A percentile compares a stretch with the other conserved stretches of the same genome.
Evolutionary conservation across 1,140 invertebrate species (phyloP).

Genomic region (Bombus sibiricus): DNA sequence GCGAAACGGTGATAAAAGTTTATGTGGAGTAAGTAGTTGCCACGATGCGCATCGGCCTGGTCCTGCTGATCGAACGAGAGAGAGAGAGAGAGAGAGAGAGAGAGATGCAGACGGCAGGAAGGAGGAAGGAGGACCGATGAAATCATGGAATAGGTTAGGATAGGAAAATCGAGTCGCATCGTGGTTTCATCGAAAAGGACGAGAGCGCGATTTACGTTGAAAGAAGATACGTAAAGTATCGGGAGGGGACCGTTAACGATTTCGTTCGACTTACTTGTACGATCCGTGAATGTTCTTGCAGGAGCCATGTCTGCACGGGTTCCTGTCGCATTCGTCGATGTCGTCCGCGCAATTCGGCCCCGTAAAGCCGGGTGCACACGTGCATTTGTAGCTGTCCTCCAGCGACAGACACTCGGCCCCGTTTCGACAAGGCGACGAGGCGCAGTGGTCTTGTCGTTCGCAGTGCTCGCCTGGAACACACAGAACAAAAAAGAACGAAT

Average conservation of each 20-base stretch:
- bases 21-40: not conserved
- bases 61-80: not conserved
- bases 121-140: not conserved
- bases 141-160: not conserved
- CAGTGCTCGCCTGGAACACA: constrained; percentile 90
- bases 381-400: constrained; percentile 90
- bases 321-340: constrained; percentile 92
- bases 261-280: constrained; percentile 89
- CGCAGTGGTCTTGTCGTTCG: constrained; percentile 94
- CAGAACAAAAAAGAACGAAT: constrained; percentile 20
- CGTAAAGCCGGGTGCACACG: constrained; percentile 93
- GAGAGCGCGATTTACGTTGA: constrained; percentile 18
- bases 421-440: constrained; percentile 93
- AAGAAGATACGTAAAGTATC: constrained; percentile 33
- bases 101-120: not conserved
- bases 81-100: not conserved
- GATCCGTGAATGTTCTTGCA: constrained; percentile 95
- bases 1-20: constrained; percentile 26
- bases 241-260: constrained; percentile 41
- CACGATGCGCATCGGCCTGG: not conserved
- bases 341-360: constrained; percentile 94
- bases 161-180: constrained; percentile 11
- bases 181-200: not conserved
- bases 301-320: constrained; percentile 91
- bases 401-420: constrained; percentile 91